Evolutionary conservation across 1,140 invertebrate species (phyloP), one percentile per base, ranked within the genome.

Genomic region (Scaptodrosophila lebanonensis): DNA sequence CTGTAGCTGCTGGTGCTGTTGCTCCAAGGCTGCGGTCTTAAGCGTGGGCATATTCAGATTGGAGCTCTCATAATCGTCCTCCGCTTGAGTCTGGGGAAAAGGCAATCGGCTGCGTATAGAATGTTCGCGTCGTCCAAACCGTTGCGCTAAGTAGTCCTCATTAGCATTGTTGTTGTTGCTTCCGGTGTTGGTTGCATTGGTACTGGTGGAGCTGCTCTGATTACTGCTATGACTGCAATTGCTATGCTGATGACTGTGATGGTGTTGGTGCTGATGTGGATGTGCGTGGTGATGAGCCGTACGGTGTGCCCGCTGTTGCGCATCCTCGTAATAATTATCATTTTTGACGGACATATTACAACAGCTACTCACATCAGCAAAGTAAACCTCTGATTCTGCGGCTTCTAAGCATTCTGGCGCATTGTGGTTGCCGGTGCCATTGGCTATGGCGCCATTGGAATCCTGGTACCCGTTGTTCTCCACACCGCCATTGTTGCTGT

Each of bases 301-400:
- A 20, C 18, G 43, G 13, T 51, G 32, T 36, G n/a, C 22, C 16
- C 13, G 27, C 1, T 58, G 48, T 35, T 76, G 71, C 11, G 85
- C 70, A 38, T 87, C 86, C 40, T 87, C 82, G 9, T 87, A 86
- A 48, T 75, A 85, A 33, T 68, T 85, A 66, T 91, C 90, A 63
- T 91, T 91, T 65, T 91, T 89, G 1, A 93, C 88, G 47, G 92
- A 93, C 51, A 93, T 91, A 75, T 93, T 93, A 64, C 93, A 94
- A 72, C 93, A 95, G 40, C 93, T 95, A n/a, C 93, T 94, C 0
- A 95, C 93, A 71, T 95, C 93, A 1, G 93, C 94, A 82, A 95
- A 95, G 76, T 95, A 95, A 1, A 95, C 89, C 86, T 95, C 94
- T 2, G 93, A 94, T 58, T 92, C 91, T 0, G 91, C 88, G n/a